Conservation (phyloP, 2,113 vertebrate genomes). For the Chinchilla lanigera region DNA sequence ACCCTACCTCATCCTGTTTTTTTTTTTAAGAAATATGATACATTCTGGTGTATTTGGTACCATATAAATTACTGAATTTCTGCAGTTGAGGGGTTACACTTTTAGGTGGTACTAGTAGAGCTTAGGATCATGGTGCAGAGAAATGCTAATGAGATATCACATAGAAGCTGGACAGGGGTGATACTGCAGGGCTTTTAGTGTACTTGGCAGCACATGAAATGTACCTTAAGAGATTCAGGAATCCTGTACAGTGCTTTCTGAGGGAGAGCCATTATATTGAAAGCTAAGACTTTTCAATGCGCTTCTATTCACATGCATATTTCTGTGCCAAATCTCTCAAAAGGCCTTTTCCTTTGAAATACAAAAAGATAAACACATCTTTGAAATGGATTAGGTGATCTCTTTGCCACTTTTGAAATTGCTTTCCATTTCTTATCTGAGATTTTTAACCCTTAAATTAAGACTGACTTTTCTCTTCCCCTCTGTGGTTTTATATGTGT, state of each 20-base stretch:
- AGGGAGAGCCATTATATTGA: conserved; percentile 79
- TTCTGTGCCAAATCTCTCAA: conserved; percentile 80
- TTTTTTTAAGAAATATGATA: conserved; percentile 5
- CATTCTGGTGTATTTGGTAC: not conserved
- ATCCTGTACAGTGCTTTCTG: conserved; percentile 50
- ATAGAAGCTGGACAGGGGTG: conserved; percentile 30
- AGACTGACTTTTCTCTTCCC: conserved; percentile 39
- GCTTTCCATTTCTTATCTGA: conserved; percentile 58
- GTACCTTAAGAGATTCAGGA: conserved; percentile 57
- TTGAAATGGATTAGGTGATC: conserved; percentile 84
- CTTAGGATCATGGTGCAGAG: not conserved
- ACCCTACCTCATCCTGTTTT: accelerated
- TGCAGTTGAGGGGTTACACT: not conserved
- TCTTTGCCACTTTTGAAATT: conserved; percentile 81
- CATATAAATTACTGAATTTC: not conserved
- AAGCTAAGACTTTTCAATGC: conserved; percentile 76
- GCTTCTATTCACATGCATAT: conserved; percentile 83
- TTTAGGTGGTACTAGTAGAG: not conserved
- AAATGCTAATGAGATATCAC: conserved; percentile 52
- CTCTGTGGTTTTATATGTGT: not conserved
- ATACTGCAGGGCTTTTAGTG: not conserved
- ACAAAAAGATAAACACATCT: conserved; percentile 82
- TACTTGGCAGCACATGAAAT: conserved; percentile 52
- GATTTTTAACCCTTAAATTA: conserved; percentile 83
- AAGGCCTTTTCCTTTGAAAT: conserved; percentile 84